Base-by-base conservation (phyloP, 1,140 invertebrate genomes). In the Tetragonula clypearis region DNA sequence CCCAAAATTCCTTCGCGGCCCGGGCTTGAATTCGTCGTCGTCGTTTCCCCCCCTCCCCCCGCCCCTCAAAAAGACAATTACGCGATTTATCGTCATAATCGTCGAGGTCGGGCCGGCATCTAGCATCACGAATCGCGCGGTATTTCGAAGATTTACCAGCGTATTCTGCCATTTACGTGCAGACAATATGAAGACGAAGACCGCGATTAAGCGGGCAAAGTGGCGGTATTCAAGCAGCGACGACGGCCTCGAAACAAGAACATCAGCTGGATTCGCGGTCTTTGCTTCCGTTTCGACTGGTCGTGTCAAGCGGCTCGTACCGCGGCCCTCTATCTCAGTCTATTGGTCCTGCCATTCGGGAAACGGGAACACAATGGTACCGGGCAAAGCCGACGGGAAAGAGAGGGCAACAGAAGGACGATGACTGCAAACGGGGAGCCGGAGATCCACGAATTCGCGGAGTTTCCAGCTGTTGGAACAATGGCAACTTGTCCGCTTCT, bases 181-280 rank as follows among this genome's bases (percentile, higher is more conserved):
- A 79, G 73, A 90, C 87, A 90, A 88, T 88, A 75, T 85, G 62
- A 77, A 88, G 88, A 89, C 89, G 77, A 87, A 77, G 58, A 72
- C 66, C 56, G 68, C 77, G 74, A 89, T 88, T 89, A 84, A 49
- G 66, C 82, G 41, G 6, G 75, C 62, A 55, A 79, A 60, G 68
- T 58, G 66, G 76, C 17, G 17, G 78, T 49, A 68, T 84, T 76
- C 56, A 60, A 1, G 12, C 23, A 23, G 14, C 58, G 49, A 14
- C 58, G 49, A 14, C 35, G 53, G 41, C 82, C 65, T 23, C 35
- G 56, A 84, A 84, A 84, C 82, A 79, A 35, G 75, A 55, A 69
- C 75, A 30, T 56, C 65, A 66, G 75, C 19, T 41, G 19, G 65
- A 49, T 53, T 56, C 73, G 82, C 65, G 60, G 53, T 41, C 82